Evolutionary conservation across 1,140 invertebrate species (phyloP), one percentile per base, ranked within the genome.

Genomic region (Hypothenemus hampei): DNA sequence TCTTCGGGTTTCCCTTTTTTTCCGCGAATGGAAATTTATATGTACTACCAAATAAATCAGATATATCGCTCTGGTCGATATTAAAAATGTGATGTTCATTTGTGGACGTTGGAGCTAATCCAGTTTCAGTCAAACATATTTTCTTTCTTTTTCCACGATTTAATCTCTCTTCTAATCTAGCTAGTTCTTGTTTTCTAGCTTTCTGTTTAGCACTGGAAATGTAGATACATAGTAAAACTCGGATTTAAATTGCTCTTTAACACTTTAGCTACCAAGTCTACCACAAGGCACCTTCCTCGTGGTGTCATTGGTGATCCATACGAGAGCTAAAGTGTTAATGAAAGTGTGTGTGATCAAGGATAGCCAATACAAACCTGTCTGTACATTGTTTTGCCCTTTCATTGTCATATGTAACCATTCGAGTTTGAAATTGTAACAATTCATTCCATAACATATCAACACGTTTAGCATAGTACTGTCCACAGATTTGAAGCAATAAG

Each of bases 391-490:
- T 57, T 6, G 29, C 48, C 20, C 22, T 23, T 11, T 6, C 22
- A n/a, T 47, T 26, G 41, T 59, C 60, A 59, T 62, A 59, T 39
- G 41, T 37, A 18, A 62, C 45, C 33, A 62, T 44, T 11, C 57
- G 50, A 13, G 52, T 59, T 23, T 62, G 60, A 7, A 62, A 54
- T 18, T 62, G 43, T 4, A 62, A 35, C 3, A 62, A 21, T 20
- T 62, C 40, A 41, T 69, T 61, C 67, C 67, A 70, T 2, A 71
- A 46, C 20, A 67, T 48, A 44, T 71, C 69, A 8, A 71, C 66
- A 47, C 66, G 65, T 49, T 69, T 71, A 0, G 57, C 50, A 60
- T 68, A 71, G 13, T 67, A 52, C 16, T 54, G 41, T 20, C 58
- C 52, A 26, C 62, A 57, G 48, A 47, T 59, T 52, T 71, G 64